Base-by-base conservation (phyloP, 2,113 vertebrate species). In the Tapirus terrestris region DNA sequence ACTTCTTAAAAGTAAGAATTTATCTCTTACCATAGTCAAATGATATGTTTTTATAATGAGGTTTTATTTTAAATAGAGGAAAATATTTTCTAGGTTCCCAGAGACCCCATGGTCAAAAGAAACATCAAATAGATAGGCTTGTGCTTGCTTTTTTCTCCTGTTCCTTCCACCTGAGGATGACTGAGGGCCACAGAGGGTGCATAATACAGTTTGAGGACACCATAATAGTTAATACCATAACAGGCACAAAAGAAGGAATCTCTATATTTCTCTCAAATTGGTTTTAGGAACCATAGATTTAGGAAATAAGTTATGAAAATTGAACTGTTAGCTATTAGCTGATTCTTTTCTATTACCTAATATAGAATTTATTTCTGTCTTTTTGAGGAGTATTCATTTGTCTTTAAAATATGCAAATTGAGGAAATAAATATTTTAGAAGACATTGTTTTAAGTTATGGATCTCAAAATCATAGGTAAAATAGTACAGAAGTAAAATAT, bases 1-100 rank as follows among this genome's bases (percentile, higher is more conserved):
- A 20, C 23, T 70, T 83, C 43, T 95, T 61, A 51, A 86, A 70
- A 96, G 9, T 84, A 91, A 95, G 25, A 96, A 53, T 79, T 72
- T 96, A 27, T 45, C 70, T 83, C 48, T 51, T 82, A 72, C 56
- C 36, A 77, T 77, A 45, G 18, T 79, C 48, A 63, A 92, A 14
- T 43, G 23, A 17, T 75, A 29, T 76, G 10, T 82, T 96, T 90
- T 92, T 77, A 53, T 73, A 65, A 92, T 76, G 13, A 84, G 16
- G 36, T 82, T 48, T 92, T 75, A 82, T 90, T n/a, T 3, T 53
- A 53, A 72, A 77, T 36, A 81, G 56, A 83, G 10, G 10, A 72
- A 93, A 91, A 67, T 6, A 25, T 90, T 94, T 96, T 79, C 48
- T 51, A 43, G 33, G 21, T 67, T 91, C 36, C 89, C 2, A 79